Evolutionary conservation across 2,113 vertebrate genomes (phyloP), one percentile per base, ranked within the genome.

Genomic region (Engraulis encrasicolus): DNA sequence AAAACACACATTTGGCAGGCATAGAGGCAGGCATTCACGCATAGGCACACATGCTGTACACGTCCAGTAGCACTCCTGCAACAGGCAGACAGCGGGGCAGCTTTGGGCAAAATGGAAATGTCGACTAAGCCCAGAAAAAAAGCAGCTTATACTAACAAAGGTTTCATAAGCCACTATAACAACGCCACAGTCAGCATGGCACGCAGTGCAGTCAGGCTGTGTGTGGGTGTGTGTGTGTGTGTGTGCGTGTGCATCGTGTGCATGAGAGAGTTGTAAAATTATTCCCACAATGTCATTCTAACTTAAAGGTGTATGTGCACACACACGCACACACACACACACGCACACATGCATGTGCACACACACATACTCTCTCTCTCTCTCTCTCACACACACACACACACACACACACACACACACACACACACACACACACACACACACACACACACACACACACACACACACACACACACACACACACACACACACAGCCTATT

Each of bases 41-140:
- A 54, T 89, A 79, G 78, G 89, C 84, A 89, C 90, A 91, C 89
- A 92, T 88, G 88, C 86, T 87, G 88, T 83, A 94, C 92, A 61
- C 80, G 78, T 87, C 81, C 83, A 90, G 88, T 79, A 84, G 49
- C 40, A 77, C 87, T 85, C 85, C 81, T 50, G 38, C 27, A 86
- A 85, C 78, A 84, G 87, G 84, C n/a, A n/a, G n/a, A n/a, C n/a
- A 71, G 84, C 89, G 84, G 87, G 87, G 82, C 86, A 81, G 86
- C 84, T 88, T 74, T 74, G 89, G 83, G 18, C 45, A 85, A 83
- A 18, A 15, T 74, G 66, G 66, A 34, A 74, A 34, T 34, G 27
- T 34, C 17, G 66, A 31, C 66, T 74, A 74, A 74, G 27, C 66
- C 14, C 27, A 34, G 23, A 66, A 66, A 74, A 74, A 74, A 74